phyloP scores from a whole-genome alignment of 64 coral and sea anemone genomes.

The Hydrozoanthus tunicans region DNA sequence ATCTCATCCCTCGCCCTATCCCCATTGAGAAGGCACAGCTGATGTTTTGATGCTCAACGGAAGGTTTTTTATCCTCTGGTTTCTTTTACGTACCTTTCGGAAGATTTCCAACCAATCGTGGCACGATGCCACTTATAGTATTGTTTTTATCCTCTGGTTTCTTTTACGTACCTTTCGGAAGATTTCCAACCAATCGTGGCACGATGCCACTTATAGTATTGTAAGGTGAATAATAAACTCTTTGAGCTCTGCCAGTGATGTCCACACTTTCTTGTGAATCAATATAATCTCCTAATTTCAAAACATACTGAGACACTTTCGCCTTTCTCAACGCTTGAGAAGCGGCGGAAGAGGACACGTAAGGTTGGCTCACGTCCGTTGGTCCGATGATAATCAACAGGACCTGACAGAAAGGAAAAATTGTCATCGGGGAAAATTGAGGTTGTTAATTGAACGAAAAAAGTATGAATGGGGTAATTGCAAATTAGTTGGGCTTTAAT shows the following conservation, averaged over 20 bases:
- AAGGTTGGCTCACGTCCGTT: neutral
- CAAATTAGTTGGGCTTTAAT: no score
- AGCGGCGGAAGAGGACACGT: neutral
- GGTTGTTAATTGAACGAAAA: no score
- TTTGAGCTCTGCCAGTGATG: neutral
- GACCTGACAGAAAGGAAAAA: neutral
- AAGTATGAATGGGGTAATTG: no score
- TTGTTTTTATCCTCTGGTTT: neutral
- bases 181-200: neutral
- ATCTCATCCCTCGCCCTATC: neutral
- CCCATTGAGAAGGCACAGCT: neutral
- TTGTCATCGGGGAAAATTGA: no score
- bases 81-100: neutral
- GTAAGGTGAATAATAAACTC: neutral
- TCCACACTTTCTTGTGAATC: neutral
- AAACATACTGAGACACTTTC: neutral
- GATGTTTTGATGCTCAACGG: neutral
- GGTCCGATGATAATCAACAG: conserved; percentile 5
- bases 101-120: neutral
- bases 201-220: neutral
- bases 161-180: neutral
- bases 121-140: neutral
- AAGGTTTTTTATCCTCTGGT: neutral
- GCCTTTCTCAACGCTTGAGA: neutral
- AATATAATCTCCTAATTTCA: neutral